Percentiles rank a stretch among this genome's conserved stretches.
Evolutionary conservation across 2,888 invertebrate species (phyloP).

Genomic region (Masnerella sp.): DNA sequence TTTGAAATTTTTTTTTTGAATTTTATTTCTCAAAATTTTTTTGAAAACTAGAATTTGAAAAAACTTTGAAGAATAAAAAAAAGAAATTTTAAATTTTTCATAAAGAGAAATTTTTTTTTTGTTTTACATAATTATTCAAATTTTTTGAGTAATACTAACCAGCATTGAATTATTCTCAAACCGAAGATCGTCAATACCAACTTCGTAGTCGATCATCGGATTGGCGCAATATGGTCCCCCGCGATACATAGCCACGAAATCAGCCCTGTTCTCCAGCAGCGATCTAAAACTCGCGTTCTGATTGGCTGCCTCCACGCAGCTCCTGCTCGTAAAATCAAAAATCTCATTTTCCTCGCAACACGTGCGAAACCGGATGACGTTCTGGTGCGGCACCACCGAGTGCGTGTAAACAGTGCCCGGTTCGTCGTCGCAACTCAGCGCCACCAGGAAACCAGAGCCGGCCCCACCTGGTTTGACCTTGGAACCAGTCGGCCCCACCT

Average conservation of each 20-base stretch:
- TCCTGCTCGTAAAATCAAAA: slow-evolving; percentile 26
- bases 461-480: too few species aligned
- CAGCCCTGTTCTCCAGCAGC: background rate
- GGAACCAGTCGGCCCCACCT: too few species aligned
- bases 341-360: slow-evolving; percentile 26
- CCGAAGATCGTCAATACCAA: background rate
- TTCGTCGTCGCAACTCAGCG: slow-evolving; percentile 15
- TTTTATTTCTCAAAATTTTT: too few species aligned
- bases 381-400: background rate
- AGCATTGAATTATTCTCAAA: slow-evolving; percentile 13
- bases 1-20: too few species aligned
- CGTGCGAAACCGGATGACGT: slow-evolving; percentile 33
- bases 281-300: background rate
- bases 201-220: slow-evolving; percentile 41
- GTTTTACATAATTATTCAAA: too few species aligned
- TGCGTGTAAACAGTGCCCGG: background rate
- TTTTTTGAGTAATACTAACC: too few species aligned
- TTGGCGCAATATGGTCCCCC: slow-evolving; percentile 27
- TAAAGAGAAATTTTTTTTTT: too few species aligned
- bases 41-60: too few species aligned
- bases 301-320: background rate
- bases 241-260: slow-evolving; percentile 29
- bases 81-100: too few species aligned
- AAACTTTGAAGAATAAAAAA: too few species aligned
- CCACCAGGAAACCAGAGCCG: slow-evolving; percentile 13